Conservation (phyloP, 2,797 vertebrate genomes). For the Helostoma temminkii region DNA sequence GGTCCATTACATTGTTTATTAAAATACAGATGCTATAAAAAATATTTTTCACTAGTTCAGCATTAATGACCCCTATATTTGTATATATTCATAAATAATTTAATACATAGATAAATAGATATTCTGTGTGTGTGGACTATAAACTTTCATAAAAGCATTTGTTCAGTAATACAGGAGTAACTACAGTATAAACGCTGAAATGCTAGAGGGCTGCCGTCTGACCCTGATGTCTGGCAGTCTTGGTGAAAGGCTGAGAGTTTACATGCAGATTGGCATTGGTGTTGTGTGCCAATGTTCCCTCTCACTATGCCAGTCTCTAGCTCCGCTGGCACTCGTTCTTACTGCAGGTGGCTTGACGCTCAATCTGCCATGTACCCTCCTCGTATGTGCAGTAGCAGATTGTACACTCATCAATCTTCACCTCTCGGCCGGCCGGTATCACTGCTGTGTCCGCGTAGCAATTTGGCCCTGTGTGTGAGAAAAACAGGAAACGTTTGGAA, state of each 20-base stretch:
- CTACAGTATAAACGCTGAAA: slow-evolving; percentile 71
- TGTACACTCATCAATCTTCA: slow-evolving; percentile 97
- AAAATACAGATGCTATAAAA: slow-evolving; percentile 88
- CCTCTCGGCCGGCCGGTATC: slow-evolving; percentile 97
- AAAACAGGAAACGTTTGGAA: slow-evolving; percentile 11
- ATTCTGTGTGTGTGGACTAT: slow-evolving; percentile 85
- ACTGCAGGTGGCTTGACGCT: slow-evolving; percentile 97
- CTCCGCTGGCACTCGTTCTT: slow-evolving; percentile 96
- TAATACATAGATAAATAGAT: slow-evolving; percentile 88
- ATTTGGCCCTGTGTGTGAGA: slow-evolving; percentile 89
- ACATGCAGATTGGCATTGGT: slow-evolving; percentile 53
- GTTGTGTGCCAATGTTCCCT: slow-evolving; percentile 42
- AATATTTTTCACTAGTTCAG: slow-evolving; percentile 82
- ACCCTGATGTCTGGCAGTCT: slow-evolving; percentile 73
- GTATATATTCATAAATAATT: slow-evolving; percentile 79
- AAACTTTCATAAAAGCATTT: slow-evolving; percentile 86
- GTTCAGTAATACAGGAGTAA: slow-evolving; percentile 67
- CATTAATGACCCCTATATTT: slow-evolving; percentile 71
- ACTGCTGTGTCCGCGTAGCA: slow-evolving; percentile 96
- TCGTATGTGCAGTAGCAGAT: slow-evolving; percentile 99
- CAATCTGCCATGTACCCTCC: slow-evolving; percentile 97
- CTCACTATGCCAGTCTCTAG: slow-evolving; percentile 76
- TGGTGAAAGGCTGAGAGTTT: slow-evolving; percentile 71
- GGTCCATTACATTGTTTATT: slow-evolving; percentile 79
- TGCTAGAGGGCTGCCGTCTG: slow-evolving; percentile 53